Base-by-base conservation (phyloP, 1,140 invertebrate genomes). In the Vollenhovia emeryi region DNA sequence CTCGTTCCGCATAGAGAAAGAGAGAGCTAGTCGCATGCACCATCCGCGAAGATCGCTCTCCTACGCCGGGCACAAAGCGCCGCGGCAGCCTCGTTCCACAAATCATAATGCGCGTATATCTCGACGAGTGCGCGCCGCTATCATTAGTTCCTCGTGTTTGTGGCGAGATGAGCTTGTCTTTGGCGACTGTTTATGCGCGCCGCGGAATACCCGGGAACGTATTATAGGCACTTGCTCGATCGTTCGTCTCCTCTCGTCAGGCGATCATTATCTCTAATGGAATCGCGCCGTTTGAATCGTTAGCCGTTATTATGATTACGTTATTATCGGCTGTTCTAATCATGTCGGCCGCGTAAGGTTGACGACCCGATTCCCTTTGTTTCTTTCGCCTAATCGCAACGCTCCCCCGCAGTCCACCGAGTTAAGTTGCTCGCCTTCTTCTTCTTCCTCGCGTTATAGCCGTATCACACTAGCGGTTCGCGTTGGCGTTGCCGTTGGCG, bases 91-190 rank as follows among this genome's bases (percentile, higher is more conserved):
- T 48, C 66, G 52, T 73, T 64, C 59, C 59, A 68, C 76, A 86
- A 86, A 87, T 87, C 86, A 83, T 87, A 87, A 82, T n/a, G 48
- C 78, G 15, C 55, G 62, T 62, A 85, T 45, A 85, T 78, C 50
- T 84, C 21, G 48, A 50, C n/a, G 66, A 59, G 36, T 45, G 55
- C 78, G 36, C 60, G 57, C 76, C 30, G 60, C 57, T 27, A 18
- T 64, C 75, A n/a, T 78, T 78, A 36, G 21, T 30, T 6, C 33
- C 45, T 69, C 55, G 24, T 36, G 6, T 48, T 43, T 7, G 21
- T 15, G 24, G 66, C 36, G 11, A 82, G 36, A 57, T 13, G 78
- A n/a, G 78, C 36, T 57, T 45, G 66, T 57, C 48, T 85, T 82
- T 66, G 13, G 27, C 21, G 45, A 30, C 45, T 64, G 59, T 66